Evolutionary conservation across 2,888 invertebrate genomes (phyloP), one percentile per base, ranked within the genome.

Genomic region (Heteromyza rotundicornis): DNA sequence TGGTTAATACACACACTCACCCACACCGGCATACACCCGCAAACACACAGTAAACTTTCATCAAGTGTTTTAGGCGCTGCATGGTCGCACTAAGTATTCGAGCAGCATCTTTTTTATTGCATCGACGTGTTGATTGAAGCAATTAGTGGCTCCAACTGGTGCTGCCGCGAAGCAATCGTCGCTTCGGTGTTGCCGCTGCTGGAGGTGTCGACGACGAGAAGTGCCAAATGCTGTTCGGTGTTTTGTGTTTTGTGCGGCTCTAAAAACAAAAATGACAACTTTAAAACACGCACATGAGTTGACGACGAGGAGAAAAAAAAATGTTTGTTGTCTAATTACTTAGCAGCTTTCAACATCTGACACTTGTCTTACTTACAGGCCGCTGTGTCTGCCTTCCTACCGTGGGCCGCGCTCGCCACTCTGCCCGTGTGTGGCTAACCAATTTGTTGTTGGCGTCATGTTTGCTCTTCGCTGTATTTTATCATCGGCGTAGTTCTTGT

Each of bases 251-350:
- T 40, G 3, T 40, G 27, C 27, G 10, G 10, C 27, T 27, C 27
- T 7, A 10, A 10, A 5, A 27, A 27, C 27, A 7, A n/a, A n/a
- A 40, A 57, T 62, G 52, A 49, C 36, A 58, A 23, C 35, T 8
- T 60, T n/a, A n/a, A n/a, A n/a, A n/a, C n/a, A n/a, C n/a, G n/a
- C 17, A 2, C 52, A 62, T n/a, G 23, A 57, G 51, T 54, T 63
- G 63, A 63, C 60, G 55, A 65, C 59, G n/a, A n/a, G n/a, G n/a
- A n/a, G n/a, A n/a, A n/a, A 14, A 59, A 64, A 62, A 70, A 77
- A 75, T 74, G 76, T 75, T 77, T n/a, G n/a, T n/a, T 76, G 70
- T 77, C 78, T 79, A 78, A 78, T 78, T 78, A 78, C 77, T 78
- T 78, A 72, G 72, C 75, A 76, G 73, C 75, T 77, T 78, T 78